Evolutionary conservation across 2,113 vertebrate genomes (phyloP).

Genomic region (Python bivittatus): DNA sequence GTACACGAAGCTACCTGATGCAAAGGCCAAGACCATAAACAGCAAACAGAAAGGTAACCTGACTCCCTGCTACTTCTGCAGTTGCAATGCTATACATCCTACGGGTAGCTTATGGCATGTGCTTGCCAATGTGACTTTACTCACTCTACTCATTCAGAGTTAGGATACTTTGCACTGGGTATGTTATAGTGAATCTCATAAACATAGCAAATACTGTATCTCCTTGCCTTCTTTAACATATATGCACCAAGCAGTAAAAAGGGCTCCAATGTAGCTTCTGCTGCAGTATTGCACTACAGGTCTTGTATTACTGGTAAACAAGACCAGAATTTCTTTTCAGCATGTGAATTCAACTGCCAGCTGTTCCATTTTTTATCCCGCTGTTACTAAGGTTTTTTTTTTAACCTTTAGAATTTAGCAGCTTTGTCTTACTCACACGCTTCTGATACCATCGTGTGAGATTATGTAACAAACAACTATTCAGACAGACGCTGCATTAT

Average conservation of each 20-base stretch:
- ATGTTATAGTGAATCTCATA: neutral
- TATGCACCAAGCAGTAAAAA: neutral
- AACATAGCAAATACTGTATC: neutral
- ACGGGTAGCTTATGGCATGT: neutral
- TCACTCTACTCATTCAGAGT: neutral
- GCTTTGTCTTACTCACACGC: slow-evolving; percentile 18
- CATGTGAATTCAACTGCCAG: neutral
- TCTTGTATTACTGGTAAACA: neutral
- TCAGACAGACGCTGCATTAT: slow-evolving; percentile 45
- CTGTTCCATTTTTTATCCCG: neutral
- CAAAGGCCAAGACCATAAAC: neutral
- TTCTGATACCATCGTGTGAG: slow-evolving; percentile 8
- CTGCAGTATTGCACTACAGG: neutral
- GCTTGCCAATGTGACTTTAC: neutral
- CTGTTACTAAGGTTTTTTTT: neutral
- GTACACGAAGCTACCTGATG: neutral
- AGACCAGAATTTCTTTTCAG: neutral
- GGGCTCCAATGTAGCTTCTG: neutral
- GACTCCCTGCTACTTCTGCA: neutral
- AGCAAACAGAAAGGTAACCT: neutral
- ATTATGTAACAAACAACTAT: slow-evolving; percentile 42
- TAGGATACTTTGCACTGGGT: neutral
- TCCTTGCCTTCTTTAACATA: neutral
- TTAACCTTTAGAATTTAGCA: neutral
- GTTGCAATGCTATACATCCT: neutral